Evolutionary conservation across 2,797 vertebrate species (phyloP).

Genomic region (Sternotherus odoratus): DNA sequence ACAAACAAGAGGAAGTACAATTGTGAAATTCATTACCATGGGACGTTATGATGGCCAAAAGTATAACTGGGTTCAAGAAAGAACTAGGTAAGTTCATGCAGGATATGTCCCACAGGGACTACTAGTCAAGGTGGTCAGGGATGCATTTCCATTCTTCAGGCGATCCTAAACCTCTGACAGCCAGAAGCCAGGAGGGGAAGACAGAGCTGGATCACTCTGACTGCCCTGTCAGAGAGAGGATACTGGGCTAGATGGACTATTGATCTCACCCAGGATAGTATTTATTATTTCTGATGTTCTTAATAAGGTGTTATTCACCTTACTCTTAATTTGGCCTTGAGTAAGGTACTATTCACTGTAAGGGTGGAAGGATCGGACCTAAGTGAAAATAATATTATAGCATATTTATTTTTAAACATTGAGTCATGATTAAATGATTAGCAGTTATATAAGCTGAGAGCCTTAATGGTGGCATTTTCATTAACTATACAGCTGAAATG

Average conservation of each 20-base stretch:
- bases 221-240: neutral
- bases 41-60: neutral
- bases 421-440: neutral
- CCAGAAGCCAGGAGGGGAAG: neutral
- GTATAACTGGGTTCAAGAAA: neutral
- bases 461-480: constrained; percentile 53
- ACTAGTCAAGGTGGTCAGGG: neutral
- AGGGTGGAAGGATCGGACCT: neutral
- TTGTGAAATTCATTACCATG: neutral
- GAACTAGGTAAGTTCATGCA: neutral
- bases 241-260: neutral
- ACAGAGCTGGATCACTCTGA: neutral
- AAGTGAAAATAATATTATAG: neutral
- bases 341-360: neutral
- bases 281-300: neutral
- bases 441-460: constrained; percentile 43
- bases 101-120: neutral
- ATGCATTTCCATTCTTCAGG: neutral
- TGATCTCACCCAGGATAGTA: neutral
- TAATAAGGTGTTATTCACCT: neutral
- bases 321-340: neutral
- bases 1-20: neutral
- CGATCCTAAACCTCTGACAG: neutral
- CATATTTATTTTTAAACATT: constrained; percentile 28
- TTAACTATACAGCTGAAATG: constrained; percentile 50